A percentile compares a stretch with the other conserved stretches of the same genome.
Evolutionary conservation across 2,888 invertebrate species (phyloP).

Genomic region (Pocota personata): DNA sequence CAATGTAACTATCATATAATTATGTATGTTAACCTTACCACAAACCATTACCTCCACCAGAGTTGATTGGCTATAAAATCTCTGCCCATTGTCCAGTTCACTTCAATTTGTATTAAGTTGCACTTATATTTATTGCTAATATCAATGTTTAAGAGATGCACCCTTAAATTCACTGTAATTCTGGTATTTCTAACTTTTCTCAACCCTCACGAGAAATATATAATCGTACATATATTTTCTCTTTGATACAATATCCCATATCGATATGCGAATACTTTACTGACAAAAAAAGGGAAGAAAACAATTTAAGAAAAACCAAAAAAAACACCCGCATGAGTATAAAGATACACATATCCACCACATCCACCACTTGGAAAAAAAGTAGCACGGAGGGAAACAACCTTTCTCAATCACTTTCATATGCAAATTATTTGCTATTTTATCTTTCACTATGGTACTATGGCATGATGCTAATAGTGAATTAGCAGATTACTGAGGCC

Average conservation of each 20-base stretch:
- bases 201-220: background rate
- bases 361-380: background rate
- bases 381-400: constrained; percentile 47
- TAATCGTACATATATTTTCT: background rate
- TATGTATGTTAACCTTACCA: too few species aligned
- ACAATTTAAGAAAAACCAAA: constrained; percentile 58
- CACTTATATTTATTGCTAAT: constrained; percentile 59
- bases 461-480: constrained; percentile 72
- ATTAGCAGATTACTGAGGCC: too few species aligned
- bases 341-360: constrained; percentile 1
- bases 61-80: background rate
- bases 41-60: background rate
- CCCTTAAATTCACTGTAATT: constrained; percentile 28
- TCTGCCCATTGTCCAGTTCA: constrained; percentile 15
- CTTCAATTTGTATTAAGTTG: constrained; percentile 27
- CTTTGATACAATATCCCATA: constrained; percentile 35
- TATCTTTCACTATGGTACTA: constrained; percentile 66
- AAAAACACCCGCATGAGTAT: constrained; percentile 21
- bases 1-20: background rate
- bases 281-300: constrained; percentile 26
- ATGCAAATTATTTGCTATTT: constrained; percentile 74
- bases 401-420: constrained; percentile 74
- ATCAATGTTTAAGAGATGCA: constrained; percentile 33
- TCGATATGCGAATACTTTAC: constrained; percentile 43
- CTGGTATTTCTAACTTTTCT: background rate